Percentiles rank a stretch among this genome's conserved stretches.
phyloP scores from a whole-genome alignment of 2,888 invertebrate genomes.

The Lamellibrachia columna region DNA sequence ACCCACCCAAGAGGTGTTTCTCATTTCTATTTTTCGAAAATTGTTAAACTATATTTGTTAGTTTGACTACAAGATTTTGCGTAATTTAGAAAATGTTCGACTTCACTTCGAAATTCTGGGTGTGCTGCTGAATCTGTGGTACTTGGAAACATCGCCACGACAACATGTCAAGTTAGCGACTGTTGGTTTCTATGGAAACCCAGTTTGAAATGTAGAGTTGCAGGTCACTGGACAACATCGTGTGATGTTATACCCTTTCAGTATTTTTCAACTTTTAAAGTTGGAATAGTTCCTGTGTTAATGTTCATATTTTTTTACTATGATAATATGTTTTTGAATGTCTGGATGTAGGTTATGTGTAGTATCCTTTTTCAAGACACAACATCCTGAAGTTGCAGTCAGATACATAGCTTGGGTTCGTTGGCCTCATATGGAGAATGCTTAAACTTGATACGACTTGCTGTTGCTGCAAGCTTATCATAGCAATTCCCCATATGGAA shows the following conservation, averaged over 20 bases:
- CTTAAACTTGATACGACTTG: neutral
- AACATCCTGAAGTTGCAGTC: neutral
- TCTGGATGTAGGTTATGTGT: neutral
- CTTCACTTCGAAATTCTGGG: neutral
- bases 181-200: neutral
- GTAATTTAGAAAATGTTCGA: neutral
- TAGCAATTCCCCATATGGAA: neutral
- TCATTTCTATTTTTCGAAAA: neutral
- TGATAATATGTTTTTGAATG: neutral
- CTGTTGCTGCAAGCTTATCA: neutral
- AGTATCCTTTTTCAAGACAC: neutral
- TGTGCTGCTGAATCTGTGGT: neutral
- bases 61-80: neutral
- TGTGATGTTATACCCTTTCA: slow-evolving; percentile 10
- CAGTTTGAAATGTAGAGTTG: neutral
- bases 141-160: neutral
- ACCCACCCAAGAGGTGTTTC: neutral
- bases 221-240: neutral
- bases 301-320: neutral
- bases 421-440: neutral
- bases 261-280: neutral
- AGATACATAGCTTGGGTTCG: neutral
- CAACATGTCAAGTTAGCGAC: neutral
- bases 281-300: neutral
- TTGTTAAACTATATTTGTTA: neutral